These are phyloP conservation scores for Hippocampus guttulatus DNA, from an alignment of 2,113 vertebrate species.

Conservation along the genomic window DNA sequence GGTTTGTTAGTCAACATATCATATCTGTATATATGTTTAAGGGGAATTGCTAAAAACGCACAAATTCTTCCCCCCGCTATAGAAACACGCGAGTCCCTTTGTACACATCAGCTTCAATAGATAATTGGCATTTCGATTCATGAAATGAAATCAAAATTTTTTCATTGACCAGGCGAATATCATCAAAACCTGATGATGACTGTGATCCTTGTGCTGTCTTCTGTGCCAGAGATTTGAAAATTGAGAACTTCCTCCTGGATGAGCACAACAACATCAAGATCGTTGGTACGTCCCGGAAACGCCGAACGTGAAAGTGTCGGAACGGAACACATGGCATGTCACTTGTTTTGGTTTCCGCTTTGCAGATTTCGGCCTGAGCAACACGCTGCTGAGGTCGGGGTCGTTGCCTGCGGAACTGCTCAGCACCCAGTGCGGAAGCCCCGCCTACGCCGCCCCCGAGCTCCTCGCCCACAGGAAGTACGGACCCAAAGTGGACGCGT, in stretches of 20 bases:
- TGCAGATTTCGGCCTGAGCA: constrained; percentile 83
- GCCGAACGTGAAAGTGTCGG: neutral
- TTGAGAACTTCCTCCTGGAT: constrained; percentile 85
- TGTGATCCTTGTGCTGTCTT: constrained; percentile 10
- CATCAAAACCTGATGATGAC: neutral
- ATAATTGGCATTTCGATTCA: too few species aligned
- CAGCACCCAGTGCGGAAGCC: constrained; percentile 79
- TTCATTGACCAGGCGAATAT: too few species aligned
- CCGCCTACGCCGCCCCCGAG: constrained; percentile 80
- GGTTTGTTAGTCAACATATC: neutral
- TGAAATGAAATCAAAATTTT: too few species aligned
- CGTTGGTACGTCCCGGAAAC: constrained; percentile 64
- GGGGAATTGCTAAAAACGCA: neutral
- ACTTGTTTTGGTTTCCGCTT: constrained; percentile 14
- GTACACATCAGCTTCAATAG: too few species aligned
- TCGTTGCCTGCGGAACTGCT: constrained; percentile 78
- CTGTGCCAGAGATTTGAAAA: constrained; percentile 78
- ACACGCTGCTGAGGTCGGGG: constrained; percentile 73
- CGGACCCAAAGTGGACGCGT: constrained; percentile 81
- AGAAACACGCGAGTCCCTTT: too few species aligned
- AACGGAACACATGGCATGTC: neutral
- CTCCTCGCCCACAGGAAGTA: constrained; percentile 83
- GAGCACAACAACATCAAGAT: constrained; percentile 86
- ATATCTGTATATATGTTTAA: neutral
- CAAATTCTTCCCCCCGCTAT: too few species aligned